Evolutionary conservation across 1,140 invertebrate genomes (phyloP), one percentile per base, ranked within the genome.

Genomic region (Rhagoletis zephyria): DNA sequence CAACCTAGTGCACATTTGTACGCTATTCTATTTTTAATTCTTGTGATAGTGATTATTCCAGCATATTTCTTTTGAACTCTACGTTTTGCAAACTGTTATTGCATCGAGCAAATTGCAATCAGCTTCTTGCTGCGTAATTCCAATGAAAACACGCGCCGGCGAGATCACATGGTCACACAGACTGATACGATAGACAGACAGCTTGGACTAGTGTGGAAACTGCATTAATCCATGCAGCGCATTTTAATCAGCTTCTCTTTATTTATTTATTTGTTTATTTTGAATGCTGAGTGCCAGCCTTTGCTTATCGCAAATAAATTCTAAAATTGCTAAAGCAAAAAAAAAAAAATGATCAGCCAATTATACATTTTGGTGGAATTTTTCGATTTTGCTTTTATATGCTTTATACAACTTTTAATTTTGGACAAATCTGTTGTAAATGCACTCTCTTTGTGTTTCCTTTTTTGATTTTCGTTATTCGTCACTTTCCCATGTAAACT

Each of bases 151-250:
- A 81, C 48, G 74, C 74, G 74, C 74, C 48, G 10, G 45, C 51
- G 48, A 51, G 48, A 56, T 74, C 67, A 74, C 67, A 74, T 56
- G 48, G n/a, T 81, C 74, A 12, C 74, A 81, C 48, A 81, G 74
- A 81, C 74, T 81, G 51, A 59, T 81, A 81, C 19, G 74, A 30
- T 30, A 30, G 30, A 30, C 30, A 30, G 30, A 81, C 48, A 81
- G 48, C 7, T 59, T n/a, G 12, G 19, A 19, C 16, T 12, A 48
- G 40, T 42, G 1, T 12, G 30, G 30, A 30, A 56, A 81, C n/a
- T 56, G 74, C 74, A 59, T 56, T 30, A 14, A 81, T 81, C 48
- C 74, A 81, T 59, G 45, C 74, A 59, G n/a, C 48, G 4, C 6
- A 16, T 74, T n/a, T 45, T 48, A 63, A 63, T 63, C 61, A 63